Evolutionary conservation across 1,140 invertebrate genomes (phyloP), one percentile per base, ranked within the genome.

Genomic region (Rhagoletis zephyria): DNA sequence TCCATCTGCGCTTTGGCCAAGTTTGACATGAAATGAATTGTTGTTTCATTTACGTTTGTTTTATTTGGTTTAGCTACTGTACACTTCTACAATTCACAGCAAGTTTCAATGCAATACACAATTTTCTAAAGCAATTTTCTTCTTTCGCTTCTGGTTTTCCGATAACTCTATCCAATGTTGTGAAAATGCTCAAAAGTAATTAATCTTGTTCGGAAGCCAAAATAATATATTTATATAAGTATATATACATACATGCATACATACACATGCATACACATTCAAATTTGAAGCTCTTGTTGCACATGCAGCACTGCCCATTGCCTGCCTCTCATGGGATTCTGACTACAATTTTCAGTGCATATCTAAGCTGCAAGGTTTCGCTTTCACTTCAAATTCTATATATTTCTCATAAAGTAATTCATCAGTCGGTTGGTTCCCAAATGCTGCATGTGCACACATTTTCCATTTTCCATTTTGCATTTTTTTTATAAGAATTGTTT

Each of bases 371-470:
- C 51, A 81, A 48, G 74, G 74, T 56, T 81, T 81, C 74, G 74
- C 74, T 81, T 81, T 81, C 74, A 81, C 74, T 81, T 81, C 74
- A 51, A 81, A 81, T 81, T 9, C 74, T 56, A 81, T 30, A 30
- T 30, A 30, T 81, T 81, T 81, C 74, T 48, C 74, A 81, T 81
- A 81, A 81, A 81, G 16, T 81, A 81, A 81, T 81, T 16, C 74
- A 81, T 81, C 74, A 81, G 56, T 81, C 16, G 74, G 14, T 16
- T 81, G 74, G 14, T 16, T 81, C 48, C n/a, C 48, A 56, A 56
- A 9, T 81, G 48, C 74, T 81, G 48, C 74, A 51, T 30, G 48
- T 30, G 48, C 74, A n/a, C 45, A 30, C 48, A 59, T 9, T 30
- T 48, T 51, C 40, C 6, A 16, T 42, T 67, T 67, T 0, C 64